Base-by-base conservation (phyloP, 2,797 vertebrate species). In the Fistularia tabacaria region DNA sequence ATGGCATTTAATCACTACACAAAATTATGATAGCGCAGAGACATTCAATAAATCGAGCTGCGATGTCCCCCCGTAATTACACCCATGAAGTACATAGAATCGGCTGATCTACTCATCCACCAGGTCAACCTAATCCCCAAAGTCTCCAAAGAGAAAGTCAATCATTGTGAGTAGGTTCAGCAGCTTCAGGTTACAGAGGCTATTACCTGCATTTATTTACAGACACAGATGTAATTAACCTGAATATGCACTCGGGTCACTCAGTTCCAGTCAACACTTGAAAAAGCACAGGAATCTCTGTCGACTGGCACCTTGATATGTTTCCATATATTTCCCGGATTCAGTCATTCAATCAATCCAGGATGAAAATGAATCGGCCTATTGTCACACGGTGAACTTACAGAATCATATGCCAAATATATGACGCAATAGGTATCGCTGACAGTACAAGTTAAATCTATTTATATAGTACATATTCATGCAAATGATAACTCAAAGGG, bases 41-140 rank as follows among this genome's bases (percentile, higher is more conserved):
- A 62, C 68, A 66, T 78, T 86, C 68, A 71, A 69, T 77, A 68
- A 76, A 73, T 71, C 60, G 71, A 78, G 73, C 64, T 43, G 45
- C 42, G 59, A 76, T 64, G 61, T 64, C 15, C 62, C 62, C 11
- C 12, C 25, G 60, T 87, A 85, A 85, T 74, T 77, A 76, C 73
- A 69, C 71, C 56, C 44, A 59, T 69, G 69, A 78, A 73, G 61
- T 63, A 79, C 75, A 77, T 71, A 81, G 79, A 78, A 70, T 60
- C 40, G 72, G 73, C 75, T 74, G 60, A 85, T 82, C 72, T 68
- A 62, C 64, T 80, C 70, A 15, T 80, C 78, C 63, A 59, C 61
- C 36, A 13, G 86, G 85, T 89, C 86, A 87, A 82, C 66, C 46
- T 88, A 83, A 89, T 90, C 75, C 76, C 83, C 59, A 60, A 78